These are phyloP conservation scores for Potamilus streckersoni DNA, from an alignment of 1,140 invertebrate genomes.

Conservation along the genomic window DNA sequence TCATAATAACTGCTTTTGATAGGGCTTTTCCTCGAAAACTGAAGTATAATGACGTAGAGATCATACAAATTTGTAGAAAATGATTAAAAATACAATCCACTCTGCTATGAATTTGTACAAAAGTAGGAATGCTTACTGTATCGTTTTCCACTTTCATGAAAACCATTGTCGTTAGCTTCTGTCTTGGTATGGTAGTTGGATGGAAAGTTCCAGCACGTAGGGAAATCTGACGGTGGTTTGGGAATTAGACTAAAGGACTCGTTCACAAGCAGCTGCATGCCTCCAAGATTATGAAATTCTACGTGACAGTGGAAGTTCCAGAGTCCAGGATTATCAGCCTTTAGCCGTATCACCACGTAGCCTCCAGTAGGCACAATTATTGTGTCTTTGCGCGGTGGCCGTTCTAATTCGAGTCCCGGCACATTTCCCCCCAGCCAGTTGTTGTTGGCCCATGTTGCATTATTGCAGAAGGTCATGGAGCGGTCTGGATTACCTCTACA, in stretches of 20 bases:
- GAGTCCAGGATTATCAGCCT: slow-evolving; percentile 77
- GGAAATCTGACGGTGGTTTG: slow-evolving; percentile 38
- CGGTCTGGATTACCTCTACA: slow-evolving; percentile 36
- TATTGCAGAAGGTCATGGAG: slow-evolving; percentile 47
- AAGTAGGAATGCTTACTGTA: too few species aligned
- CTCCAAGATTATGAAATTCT: slow-evolving; percentile 49
- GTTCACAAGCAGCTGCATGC: slow-evolving; percentile 59
- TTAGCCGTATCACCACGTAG: slow-evolving; percentile 78
- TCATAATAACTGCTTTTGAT: too few species aligned
- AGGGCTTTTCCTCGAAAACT: too few species aligned
- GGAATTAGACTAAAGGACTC: slow-evolving; percentile 43
- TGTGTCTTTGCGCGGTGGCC: slow-evolving; percentile 78
- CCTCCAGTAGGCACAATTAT: slow-evolving; percentile 78
- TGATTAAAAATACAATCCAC: too few species aligned
- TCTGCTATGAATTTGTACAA: too few species aligned
- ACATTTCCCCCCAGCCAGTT: slow-evolving; percentile 48
- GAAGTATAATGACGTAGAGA: too few species aligned
- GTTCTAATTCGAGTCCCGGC: slow-evolving; percentile 64
- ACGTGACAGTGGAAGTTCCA: slow-evolving; percentile 65
- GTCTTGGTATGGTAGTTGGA: background rate
- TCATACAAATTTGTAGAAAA: too few species aligned
- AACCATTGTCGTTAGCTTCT: too few species aligned
- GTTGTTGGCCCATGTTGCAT: slow-evolving; percentile 46
- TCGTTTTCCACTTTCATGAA: too few species aligned
- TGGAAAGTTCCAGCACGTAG: slow-evolving; percentile 38